Conservation (phyloP, 2,888 invertebrate species). For the Hydriomena furcata region DNA sequence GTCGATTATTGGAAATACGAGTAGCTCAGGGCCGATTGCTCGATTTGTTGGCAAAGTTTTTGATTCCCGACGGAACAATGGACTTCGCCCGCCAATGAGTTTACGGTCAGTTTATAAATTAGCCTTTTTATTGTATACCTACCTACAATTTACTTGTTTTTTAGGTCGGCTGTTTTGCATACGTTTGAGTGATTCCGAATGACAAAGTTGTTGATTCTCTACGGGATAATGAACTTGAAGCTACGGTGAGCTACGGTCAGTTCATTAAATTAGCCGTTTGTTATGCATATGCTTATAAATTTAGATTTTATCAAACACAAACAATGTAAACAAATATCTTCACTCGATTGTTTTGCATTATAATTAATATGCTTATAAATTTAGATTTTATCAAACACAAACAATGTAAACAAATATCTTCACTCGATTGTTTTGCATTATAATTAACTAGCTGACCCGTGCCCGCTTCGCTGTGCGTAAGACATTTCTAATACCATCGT, state of each 20-base stretch:
- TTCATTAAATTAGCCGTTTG: too few relatives aligned
- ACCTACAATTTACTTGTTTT: not conserved
- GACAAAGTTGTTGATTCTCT: not conserved
- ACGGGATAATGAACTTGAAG: not conserved
- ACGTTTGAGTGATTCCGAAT: not conserved
- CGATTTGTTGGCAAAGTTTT: conserved; percentile 51
- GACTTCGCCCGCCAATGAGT: conserved; percentile 20
- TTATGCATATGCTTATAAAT: too few relatives aligned
- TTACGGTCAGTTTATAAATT: conserved; percentile 27
- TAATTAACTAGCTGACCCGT: too few relatives aligned
- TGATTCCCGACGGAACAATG: conserved; percentile 42
- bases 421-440: too few relatives aligned
- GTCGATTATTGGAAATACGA: conserved; percentile 52
- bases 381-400: not conserved
- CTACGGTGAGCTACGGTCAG: not conserved
- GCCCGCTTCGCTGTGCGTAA: too few relatives aligned
- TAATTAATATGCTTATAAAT: too few relatives aligned
- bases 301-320: too few relatives aligned
- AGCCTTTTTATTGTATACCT: conserved; percentile 14
- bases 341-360: too few relatives aligned
- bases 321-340: too few relatives aligned
- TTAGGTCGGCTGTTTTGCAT: conserved; percentile 9
- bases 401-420: too few relatives aligned
- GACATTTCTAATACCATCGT: too few relatives aligned
- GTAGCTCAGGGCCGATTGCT: conserved; percentile 40